Base-by-base conservation (phyloP, 2,888 invertebrate genomes). In the Eupithecia exiguata region DNA sequence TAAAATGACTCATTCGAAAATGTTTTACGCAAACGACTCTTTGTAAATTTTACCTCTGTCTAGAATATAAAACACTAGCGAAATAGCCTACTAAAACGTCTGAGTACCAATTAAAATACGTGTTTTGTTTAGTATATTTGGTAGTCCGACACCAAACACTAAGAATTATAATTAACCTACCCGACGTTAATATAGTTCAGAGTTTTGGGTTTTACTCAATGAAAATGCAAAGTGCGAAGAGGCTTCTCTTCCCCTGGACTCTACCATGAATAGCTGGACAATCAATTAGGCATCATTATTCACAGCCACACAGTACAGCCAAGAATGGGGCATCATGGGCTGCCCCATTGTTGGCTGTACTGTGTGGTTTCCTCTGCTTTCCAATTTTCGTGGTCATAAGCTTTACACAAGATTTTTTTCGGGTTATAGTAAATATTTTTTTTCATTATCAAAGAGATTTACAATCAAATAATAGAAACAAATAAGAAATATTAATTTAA, bases 1-100 rank as follows among this genome's bases (percentile, higher is more conserved):
- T 72, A 30, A 66, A 71, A 71, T 74, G 66, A 69, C 62, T 72
- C 62, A 69, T 71, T 69, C 40, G 21, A n/a, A 46, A 66, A 58
- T 68, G 46, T 71, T 74, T 71, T 58, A 66, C 46, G 25, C n/a
- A 70, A 71, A 69, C 61, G 49, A 67, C 71, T 49, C 65, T 62
- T 61, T 36, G 21, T 71, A 71, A 71, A 49, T 68, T 71, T 65
- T 69, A 68, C 63, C 53, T 65, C 25, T 40, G 38, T 71, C 68
- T 25, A 36, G 61, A 67, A 61, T 62, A 53, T 30, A 35, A 36
- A 43, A 66, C 30, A 70, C 67, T 46, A 38, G 36, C 38, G 49
- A 18, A 63, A 72, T 38, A 21, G 18, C 7, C 35, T 18, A 18
- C 30, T 1, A 35, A 61, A 30, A 16, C 5, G 9, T 35, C 21